phyloP scores from a whole-genome alignment of 2,888 invertebrate species.

The Aleiodes alternator region DNA sequence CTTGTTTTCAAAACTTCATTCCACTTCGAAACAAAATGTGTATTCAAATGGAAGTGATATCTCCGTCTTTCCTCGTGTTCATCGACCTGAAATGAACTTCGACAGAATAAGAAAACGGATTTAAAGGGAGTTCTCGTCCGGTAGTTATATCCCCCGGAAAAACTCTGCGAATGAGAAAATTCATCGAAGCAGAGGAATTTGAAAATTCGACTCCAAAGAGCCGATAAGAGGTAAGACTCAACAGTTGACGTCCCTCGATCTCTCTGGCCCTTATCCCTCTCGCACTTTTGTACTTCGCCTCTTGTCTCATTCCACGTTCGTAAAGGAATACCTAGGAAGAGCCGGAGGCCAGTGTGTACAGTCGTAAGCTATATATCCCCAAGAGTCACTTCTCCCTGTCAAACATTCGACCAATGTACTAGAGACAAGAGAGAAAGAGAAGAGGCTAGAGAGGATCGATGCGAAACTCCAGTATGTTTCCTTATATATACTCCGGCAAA shows the following conservation, averaged over 20 bases:
- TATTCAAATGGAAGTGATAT: too few relatives aligned
- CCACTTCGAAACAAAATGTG: too few relatives aligned
- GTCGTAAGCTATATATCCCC: not conserved
- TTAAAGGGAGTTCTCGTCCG: too few relatives aligned
- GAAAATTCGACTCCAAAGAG: slow-evolving; percentile 13
- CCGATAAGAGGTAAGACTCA: slow-evolving; percentile 35
- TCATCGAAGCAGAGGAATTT: too few relatives aligned
- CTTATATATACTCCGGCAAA: not conserved
- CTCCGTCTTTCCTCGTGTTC: too few relatives aligned
- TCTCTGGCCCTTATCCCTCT: too few relatives aligned
- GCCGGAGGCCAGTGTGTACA: not conserved
- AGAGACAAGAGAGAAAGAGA: too few relatives aligned
- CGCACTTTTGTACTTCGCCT: not conserved
- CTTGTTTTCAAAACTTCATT: too few relatives aligned
- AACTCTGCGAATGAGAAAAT: too few relatives aligned
- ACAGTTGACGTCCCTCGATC: not conserved
- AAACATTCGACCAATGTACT: slow-evolving; percentile 8
- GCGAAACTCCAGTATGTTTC: slow-evolving; percentile 18
- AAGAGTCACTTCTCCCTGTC: slow-evolving; percentile 32
- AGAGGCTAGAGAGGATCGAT: slow-evolving; percentile 10
- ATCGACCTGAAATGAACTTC: too few relatives aligned
- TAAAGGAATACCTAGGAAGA: slow-evolving; percentile 15
- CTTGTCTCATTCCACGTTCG: not conserved
- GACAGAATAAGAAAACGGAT: too few relatives aligned
- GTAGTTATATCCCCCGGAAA: too few relatives aligned